A percentile compares a stretch with the other conserved stretches of the same genome.
These are phyloP conservation scores for Pycnonotus jocosus DNA, from an alignment of 2,113 vertebrate species.

Conservation along the genomic window DNA sequence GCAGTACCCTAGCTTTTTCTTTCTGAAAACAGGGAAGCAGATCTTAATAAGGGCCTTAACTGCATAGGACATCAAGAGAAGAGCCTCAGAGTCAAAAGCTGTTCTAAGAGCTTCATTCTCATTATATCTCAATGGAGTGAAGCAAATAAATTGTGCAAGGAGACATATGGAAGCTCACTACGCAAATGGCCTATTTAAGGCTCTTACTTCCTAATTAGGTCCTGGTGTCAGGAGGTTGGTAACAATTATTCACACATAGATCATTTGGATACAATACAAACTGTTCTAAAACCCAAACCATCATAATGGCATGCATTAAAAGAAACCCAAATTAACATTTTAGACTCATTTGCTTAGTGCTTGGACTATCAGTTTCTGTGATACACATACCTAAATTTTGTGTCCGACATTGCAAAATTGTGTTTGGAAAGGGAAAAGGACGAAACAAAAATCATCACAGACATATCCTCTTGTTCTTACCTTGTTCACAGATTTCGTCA, in stretches of 20 bases:
- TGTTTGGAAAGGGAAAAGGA: background rate
- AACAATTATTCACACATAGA: slow-evolving; percentile 42
- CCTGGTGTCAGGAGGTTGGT: slow-evolving; percentile 39
- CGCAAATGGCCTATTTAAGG: slow-evolving; percentile 30
- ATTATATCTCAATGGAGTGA: slow-evolving; percentile 47
- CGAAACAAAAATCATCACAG: background rate
- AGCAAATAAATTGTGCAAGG: slow-evolving; percentile 41
- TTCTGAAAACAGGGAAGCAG: background rate
- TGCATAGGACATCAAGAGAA: background rate
- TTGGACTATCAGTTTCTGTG: background rate
- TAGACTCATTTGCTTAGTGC: background rate
- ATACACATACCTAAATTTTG: background rate
- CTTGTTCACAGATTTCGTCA: slow-evolving; percentile 46
- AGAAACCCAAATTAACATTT: background rate
- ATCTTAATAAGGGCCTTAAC: background rate
- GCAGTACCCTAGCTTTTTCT: background rate
- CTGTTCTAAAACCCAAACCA: background rate
- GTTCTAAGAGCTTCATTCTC: slow-evolving; percentile 10
- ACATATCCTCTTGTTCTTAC: background rate
- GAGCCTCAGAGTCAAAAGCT: slow-evolving; percentile 7
- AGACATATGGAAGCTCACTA: slow-evolving; percentile 45
- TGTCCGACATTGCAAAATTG: background rate
- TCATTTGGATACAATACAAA: slow-evolving; percentile 13
- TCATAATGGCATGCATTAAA: background rate
- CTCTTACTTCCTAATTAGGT: slow-evolving; percentile 45